Evolutionary conservation across 2,113 vertebrate species (phyloP).

Genomic region (Vicugna pacos): DNA sequence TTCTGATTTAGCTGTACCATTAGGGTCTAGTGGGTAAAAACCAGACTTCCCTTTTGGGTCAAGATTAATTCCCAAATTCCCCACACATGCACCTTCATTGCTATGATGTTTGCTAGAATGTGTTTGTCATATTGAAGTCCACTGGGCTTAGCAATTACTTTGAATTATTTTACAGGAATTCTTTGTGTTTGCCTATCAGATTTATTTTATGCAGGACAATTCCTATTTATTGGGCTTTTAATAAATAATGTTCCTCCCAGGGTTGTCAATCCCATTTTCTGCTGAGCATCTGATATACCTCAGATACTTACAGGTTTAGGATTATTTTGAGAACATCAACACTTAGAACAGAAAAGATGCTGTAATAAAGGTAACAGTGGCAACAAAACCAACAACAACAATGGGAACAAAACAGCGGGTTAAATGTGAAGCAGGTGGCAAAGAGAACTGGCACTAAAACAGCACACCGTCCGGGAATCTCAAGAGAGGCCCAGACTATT

Average conservation of each 20-base stretch:
- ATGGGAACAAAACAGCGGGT: background rate
- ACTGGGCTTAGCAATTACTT: background rate
- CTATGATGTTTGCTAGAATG: background rate
- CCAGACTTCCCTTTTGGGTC: background rate
- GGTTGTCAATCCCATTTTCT: background rate
- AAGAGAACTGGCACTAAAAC: conserved; percentile 29
- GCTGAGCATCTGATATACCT: background rate
- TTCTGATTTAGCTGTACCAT: background rate
- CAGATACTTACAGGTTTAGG: background rate
- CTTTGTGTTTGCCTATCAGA: background rate
- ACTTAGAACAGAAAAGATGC: background rate
- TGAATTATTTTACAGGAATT: background rate
- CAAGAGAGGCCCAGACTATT: conserved; percentile 1
- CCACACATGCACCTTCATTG: background rate
- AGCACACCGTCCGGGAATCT: background rate
- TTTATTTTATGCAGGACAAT: background rate
- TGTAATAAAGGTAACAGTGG: conserved; percentile 2
- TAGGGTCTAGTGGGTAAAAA: background rate
- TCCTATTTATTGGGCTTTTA: background rate
- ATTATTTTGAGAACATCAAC: background rate
- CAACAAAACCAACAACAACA: background rate
- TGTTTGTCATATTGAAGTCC: background rate
- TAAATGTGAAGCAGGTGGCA: conserved; percentile 47
- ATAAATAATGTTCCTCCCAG: background rate
- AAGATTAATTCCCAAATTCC: background rate